Conservation (phyloP, 1,140 invertebrate genomes). For the Dryas iulia region DNA sequence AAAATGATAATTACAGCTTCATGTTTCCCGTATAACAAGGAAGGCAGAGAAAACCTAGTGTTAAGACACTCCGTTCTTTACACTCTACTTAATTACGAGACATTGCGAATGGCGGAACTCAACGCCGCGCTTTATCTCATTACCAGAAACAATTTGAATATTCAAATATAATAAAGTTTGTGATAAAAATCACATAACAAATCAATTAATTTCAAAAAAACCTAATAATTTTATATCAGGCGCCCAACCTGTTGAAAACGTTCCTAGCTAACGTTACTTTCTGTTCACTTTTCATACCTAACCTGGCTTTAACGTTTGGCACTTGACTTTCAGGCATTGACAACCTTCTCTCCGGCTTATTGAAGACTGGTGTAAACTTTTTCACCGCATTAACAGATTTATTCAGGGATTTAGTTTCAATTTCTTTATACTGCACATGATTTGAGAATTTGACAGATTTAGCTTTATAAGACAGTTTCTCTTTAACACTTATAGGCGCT, state of each 20-base stretch:
- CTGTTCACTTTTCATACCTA: slow-evolving; percentile 46
- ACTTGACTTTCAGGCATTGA: slow-evolving; percentile 54
- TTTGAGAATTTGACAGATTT: slow-evolving; percentile 77
- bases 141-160: too few relatives aligned
- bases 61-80: too few relatives aligned
- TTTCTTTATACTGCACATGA: slow-evolving; percentile 74
- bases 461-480: slow-evolving; percentile 61
- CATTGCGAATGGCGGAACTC: too few relatives aligned
- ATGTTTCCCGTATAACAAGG: too few relatives aligned
- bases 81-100: too few relatives aligned
- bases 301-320: slow-evolving; percentile 51
- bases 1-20: too few relatives aligned
- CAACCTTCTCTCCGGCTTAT: slow-evolving; percentile 67
- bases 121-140: too few relatives aligned
- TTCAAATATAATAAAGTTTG: too few relatives aligned
- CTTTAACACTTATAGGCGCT: slow-evolving; percentile 62
- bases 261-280: slow-evolving; percentile 55
- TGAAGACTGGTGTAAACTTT: slow-evolving; percentile 56
- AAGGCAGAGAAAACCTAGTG: too few relatives aligned
- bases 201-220: too few relatives aligned
- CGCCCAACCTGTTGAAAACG: slow-evolving; percentile 66
- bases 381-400: slow-evolving; percentile 16
- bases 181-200: too few relatives aligned
- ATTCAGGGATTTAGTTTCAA: slow-evolving; percentile 41
- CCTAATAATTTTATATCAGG: slow-evolving; percentile 34